Base-by-base conservation (phyloP, 2,113 vertebrate species). In the Eublepharis macularius region DNA sequence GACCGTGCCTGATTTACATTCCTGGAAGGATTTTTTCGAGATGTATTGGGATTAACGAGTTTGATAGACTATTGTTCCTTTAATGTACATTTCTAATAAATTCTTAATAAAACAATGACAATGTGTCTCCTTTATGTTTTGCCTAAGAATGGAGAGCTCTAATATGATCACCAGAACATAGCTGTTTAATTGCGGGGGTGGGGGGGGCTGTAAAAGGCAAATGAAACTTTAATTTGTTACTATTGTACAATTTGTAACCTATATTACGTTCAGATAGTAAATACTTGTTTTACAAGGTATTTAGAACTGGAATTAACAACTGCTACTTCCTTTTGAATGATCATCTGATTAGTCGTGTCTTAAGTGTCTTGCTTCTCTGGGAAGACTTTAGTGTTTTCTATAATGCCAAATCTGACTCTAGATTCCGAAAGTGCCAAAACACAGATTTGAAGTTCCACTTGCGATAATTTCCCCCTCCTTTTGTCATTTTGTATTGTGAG, bases 381-480 rank as follows among this genome's bases (percentile, higher is more conserved):
- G 81, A 77, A 81, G 81, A 36, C 4, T 84, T 70, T 26, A 60
- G 57, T 60, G 57, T 6, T 92, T 91, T 81, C 90, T 86, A 86
- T 82, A 90, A 80, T 66, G 68, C 51, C 73, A 73, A 57, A 47
- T 88, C 29, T 87, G 81, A 76, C 60, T 90, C 85, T 34, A 86
- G 17, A 41, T 88, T 16, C 1, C 45, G 65, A 83, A 73, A 45
- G n/a, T 73, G 16, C 76, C 76, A 60, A 66, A 76, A 51, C 39
- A 88, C 75, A 87, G 82, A 79, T 87, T 89, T 90, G 78, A 86
- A 81, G 86, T 36, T 39, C 54, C 60, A 89, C 83, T 93, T 88
- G 76, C 24, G 14, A 90, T 85, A 75, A 84, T 51, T 47, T 57
- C 39, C 49, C 54, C 0, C n/a, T n/a, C n/a, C 75, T 90, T n/a